A percentile compares a stretch with the other conserved stretches of the same genome.
phyloP scores from a whole-genome alignment of 2,797 vertebrate species.

The Anguilla pacifica region DNA sequence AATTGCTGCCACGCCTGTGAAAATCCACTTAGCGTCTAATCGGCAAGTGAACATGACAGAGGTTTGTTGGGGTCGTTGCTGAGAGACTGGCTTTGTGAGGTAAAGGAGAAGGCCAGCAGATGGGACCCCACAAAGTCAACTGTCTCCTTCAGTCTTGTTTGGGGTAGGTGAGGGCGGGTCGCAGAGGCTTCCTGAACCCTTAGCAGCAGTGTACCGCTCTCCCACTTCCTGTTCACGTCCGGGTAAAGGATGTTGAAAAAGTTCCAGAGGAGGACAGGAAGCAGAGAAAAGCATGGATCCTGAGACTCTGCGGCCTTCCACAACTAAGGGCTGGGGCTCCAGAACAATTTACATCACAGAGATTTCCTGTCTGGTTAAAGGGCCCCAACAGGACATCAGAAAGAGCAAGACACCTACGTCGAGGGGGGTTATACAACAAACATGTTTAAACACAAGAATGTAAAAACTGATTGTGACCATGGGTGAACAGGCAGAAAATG shows the following conservation, averaged over 20 bases:
- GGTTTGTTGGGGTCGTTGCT: background rate
- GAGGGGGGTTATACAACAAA: background rate
- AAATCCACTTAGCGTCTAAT: conserved; percentile 72
- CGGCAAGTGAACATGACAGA: conserved; percentile 38
- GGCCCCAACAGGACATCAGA: background rate
- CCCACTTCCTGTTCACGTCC: conserved; percentile 65
- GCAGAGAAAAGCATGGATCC: conserved; percentile 24
- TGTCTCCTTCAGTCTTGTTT: no score
- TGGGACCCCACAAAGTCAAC: background rate
- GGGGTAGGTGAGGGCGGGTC: background rate
- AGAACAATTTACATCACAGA: background rate
- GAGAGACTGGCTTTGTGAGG: background rate
- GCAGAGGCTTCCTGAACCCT: conserved; percentile 56
- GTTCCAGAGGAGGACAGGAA: conserved; percentile 49
- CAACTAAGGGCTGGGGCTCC: background rate
- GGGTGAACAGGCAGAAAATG: background rate
- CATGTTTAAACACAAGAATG: background rate
- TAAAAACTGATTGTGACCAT: background rate
- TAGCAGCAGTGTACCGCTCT: conserved; percentile 52
- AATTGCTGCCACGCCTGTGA: conserved; percentile 59
- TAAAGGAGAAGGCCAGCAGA: background rate
- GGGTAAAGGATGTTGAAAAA: conserved; percentile 62
- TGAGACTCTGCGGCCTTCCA: background rate
- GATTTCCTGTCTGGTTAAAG: conserved; percentile 18
- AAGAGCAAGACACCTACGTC: background rate